phyloP scores from a whole-genome alignment of 2,113 vertebrate species.

The Ictalurus furcatus region DNA sequence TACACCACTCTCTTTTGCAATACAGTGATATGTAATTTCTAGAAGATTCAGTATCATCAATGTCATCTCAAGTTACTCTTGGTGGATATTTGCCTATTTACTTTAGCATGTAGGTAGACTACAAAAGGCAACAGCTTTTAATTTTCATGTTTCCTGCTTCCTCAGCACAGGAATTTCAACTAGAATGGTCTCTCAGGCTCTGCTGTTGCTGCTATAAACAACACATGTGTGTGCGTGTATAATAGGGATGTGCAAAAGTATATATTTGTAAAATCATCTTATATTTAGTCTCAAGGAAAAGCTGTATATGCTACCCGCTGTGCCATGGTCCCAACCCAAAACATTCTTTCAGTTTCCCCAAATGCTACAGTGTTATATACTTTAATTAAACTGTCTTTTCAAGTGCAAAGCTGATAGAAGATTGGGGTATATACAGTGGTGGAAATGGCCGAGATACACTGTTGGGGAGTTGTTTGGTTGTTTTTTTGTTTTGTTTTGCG shows the following conservation, averaged over 20 bases:
- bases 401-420: neutral
- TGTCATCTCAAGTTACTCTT: neutral
- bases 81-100: constrained; percentile 24
- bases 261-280: neutral
- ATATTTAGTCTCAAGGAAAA: neutral
- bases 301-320: neutral
- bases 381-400: neutral
- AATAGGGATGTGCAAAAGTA: neutral
- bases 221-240: neutral
- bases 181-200: constrained; percentile 30
- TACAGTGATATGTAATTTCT: neutral
- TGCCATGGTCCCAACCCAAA: neutral
- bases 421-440: neutral
- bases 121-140: constrained; percentile 52
- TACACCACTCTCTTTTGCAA: neutral
- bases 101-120: constrained; percentile 51
- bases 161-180: constrained; percentile 59
- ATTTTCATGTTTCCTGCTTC: constrained; percentile 56
- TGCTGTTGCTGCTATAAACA: constrained; percentile 4
- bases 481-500: too few relatives aligned
- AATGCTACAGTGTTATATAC: neutral
- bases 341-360: neutral
- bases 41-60: neutral
- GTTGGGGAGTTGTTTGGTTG: too few relatives aligned
- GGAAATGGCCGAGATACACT: too few relatives aligned